Conservation (phyloP, 2,113 vertebrate genomes). For the Tricholaema leucomelas region DNA sequence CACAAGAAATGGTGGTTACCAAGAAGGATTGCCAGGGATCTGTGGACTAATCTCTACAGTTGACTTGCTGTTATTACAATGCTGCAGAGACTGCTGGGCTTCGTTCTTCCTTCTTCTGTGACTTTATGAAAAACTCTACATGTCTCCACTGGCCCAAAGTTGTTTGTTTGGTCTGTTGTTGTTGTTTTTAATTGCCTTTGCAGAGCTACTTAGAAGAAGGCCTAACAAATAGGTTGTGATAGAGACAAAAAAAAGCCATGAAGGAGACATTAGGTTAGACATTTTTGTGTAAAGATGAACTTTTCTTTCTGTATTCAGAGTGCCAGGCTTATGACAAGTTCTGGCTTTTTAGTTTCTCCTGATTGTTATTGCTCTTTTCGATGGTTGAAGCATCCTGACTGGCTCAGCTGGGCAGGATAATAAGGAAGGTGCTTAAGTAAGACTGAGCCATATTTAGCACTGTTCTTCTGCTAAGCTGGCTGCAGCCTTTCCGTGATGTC, state of each 20-base stretch:
- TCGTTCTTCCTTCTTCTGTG: not conserved
- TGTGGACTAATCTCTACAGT: not conserved
- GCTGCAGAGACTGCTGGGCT: not conserved
- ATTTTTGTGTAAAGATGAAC: not conserved
- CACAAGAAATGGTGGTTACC: not conserved
- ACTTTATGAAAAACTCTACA: not conserved
- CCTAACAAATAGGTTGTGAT: not conserved
- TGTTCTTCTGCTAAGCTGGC: not conserved
- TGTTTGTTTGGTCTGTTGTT: not conserved
- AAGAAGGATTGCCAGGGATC: not conserved
- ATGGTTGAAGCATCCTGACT: not conserved
- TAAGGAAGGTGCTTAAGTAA: not conserved
- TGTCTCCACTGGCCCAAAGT: not conserved
- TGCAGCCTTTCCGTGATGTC: not conserved
- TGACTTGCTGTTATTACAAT: not conserved
- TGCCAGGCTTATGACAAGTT: not conserved
- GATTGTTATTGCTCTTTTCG: not conserved
- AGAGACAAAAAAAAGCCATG: not conserved
- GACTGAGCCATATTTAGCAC: not conserved
- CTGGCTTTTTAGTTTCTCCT: not conserved
- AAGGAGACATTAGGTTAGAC: not conserved
- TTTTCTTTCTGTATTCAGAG: not conserved
- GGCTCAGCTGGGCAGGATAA: not conserved
- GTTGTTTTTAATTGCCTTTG: not conserved
- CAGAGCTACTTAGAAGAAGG: not conserved